Base-by-base conservation (phyloP, 2,888 invertebrate genomes). In the Drosophila buzzatii region DNA sequence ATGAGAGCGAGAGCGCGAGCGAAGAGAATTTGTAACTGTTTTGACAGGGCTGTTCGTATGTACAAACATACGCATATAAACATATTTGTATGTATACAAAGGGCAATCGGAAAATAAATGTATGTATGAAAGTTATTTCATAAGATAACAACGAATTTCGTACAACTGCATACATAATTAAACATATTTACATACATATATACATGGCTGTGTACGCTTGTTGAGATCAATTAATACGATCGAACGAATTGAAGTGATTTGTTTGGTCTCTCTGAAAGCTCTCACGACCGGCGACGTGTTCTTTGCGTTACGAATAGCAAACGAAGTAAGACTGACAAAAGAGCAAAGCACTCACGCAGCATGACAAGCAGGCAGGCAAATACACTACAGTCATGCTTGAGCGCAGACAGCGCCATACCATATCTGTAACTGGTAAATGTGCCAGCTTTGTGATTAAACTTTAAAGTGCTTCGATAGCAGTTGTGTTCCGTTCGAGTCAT, bases 211-310 rank as follows among this genome's bases (percentile, higher is more conserved):
- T 12, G 23, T 31, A 4, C 14, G 12, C 14, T 6, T 31, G 0
- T 27, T 39, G 12, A 33, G 23, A 49, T 23, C 31, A 56, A 37
- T 4, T 51, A 35, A 12, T 35, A 27, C 18, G 10, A 62, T 37
- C 39, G 18, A 23, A 12, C 18, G n/a, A 49, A 5, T 18, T 5
- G 9, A 27, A 51, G 37, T 20, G 6, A 6, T 27, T 42, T 33
- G 7, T 20, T 27, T 31, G 31, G 18, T 35, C 8, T 27, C 20
- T 4, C 35, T 33, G 33, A 58, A 18, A 35, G 31, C 66, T 42
- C 41, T 45, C 5, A 35, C 41, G 31, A 12, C 56, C 62, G 75
- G 69, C 69, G 3, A 4, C 12, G 61, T 61, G 3, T 16, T n/a
- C 33, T 41, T 2, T 6, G 39, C n/a, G 20, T 9, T 0, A 12